These are phyloP conservation scores for Hydrozoanthus tunicans DNA, from an alignment of 64 coral and sea anemone genomes.

Conservation along the genomic window DNA sequence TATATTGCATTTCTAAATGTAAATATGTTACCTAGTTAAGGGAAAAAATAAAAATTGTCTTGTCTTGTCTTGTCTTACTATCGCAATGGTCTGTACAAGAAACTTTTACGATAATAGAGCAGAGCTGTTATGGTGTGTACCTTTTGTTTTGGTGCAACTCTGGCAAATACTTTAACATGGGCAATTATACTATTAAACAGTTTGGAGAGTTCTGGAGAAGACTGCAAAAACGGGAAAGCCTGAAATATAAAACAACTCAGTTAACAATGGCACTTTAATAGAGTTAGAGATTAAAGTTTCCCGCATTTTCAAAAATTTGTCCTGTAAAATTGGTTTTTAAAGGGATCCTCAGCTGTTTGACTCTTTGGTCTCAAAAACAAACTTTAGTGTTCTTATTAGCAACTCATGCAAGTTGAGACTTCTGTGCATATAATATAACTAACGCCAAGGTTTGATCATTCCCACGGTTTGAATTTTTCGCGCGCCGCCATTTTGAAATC, in stretches of 20 bases:
- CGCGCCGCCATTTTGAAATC: no score
- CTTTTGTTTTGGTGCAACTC: constrained; percentile 99
- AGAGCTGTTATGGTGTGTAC: not conserved
- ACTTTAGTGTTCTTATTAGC: no score
- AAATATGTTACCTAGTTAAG: no score
- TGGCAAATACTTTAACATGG: constrained; percentile 85
- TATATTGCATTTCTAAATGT: no score
- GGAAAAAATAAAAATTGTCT: no score
- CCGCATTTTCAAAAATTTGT: not conserved
- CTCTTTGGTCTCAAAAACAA: no score
- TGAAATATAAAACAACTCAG: constrained; percentile 19
- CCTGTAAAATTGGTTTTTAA: not conserved
- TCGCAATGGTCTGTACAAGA: no score
- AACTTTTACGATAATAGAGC: not conserved
- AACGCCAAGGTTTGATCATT: no score
- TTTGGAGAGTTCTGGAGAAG: constrained; percentile 38
- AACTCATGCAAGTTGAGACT: no score
- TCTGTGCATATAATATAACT: no score
- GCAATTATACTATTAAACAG: constrained; percentile 74
- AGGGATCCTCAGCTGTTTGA: not conserved
- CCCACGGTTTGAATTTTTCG: no score
- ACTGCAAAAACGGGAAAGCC: constrained; percentile 87
- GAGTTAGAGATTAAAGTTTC: not conserved
- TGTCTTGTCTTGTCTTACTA: no score
- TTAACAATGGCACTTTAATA: not conserved